phyloP scores from a whole-genome alignment of 2,113 vertebrate genomes.

The Collichthys lucidus region DNA sequence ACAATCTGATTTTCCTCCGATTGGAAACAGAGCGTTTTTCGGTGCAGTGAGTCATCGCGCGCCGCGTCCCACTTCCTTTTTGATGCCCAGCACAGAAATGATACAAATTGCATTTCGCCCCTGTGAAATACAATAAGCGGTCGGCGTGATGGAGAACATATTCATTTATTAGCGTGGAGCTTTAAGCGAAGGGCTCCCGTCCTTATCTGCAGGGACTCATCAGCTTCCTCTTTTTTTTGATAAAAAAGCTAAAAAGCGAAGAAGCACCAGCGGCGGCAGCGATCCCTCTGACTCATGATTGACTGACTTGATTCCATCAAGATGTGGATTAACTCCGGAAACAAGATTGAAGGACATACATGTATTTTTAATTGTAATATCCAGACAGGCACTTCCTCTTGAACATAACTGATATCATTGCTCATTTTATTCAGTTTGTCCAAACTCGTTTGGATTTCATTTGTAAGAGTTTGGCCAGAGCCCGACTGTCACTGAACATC shows the following conservation, averaged over 20 bases:
- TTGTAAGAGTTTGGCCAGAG: constrained; percentile 25
- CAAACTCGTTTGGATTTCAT: constrained; percentile 52
- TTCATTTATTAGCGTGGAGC: constrained; percentile 72
- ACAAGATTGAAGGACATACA: constrained; percentile 54
- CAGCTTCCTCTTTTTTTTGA: constrained; percentile 62
- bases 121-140: constrained; percentile 78
- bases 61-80: constrained; percentile 69
- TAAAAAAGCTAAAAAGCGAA: constrained; percentile 54
- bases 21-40: constrained; percentile 78
- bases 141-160: constrained; percentile 76
- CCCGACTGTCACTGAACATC: no score
- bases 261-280: constrained; percentile 20
- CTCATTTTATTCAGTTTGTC: constrained; percentile 43
- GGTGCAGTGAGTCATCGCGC: constrained; percentile 72
- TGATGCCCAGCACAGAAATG: constrained; percentile 69
- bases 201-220: constrained; percentile 76
- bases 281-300: constrained; percentile 63
- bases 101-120: constrained; percentile 79
- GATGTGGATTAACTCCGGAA: constrained; percentile 66
- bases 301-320: constrained; percentile 57
- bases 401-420: constrained; percentile 9
- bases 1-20: constrained; percentile 77
- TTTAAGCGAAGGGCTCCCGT: constrained; percentile 64
- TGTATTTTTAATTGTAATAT: constrained; percentile 32
- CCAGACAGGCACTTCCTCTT: constrained; percentile 9